Percentiles rank a stretch among this genome's conserved stretches.
These are phyloP conservation scores for Atta cephalotes DNA, from an alignment of 1,140 invertebrate genomes.

Conservation along the genomic window DNA sequence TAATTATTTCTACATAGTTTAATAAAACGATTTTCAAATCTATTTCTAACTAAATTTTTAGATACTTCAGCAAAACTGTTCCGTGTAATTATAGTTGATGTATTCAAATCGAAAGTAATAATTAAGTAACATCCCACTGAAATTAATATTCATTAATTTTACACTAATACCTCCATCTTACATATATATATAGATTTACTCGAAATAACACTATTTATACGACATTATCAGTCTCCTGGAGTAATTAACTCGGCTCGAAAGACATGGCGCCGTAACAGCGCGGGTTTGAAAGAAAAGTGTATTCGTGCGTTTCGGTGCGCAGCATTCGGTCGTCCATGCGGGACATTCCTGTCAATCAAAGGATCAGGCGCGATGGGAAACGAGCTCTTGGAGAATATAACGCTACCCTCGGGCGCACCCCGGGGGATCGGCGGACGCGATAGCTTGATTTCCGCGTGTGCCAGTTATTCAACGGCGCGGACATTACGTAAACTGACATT, in stretches of 20 bases:
- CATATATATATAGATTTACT: background rate
- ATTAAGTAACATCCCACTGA: background rate
- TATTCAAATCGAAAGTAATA: conserved; percentile 19
- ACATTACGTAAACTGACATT: conserved; percentile 81
- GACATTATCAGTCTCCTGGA: background rate
- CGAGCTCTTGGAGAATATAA: conserved; percentile 1
- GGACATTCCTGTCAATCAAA: conserved; percentile 14
- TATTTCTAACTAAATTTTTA: too few relatives aligned
- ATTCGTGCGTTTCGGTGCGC: background rate
- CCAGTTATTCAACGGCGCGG: conserved; percentile 77
- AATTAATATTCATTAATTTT: background rate
- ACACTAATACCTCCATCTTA: background rate
- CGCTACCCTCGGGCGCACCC: conserved; percentile 68
- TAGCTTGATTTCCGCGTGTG: conserved; percentile 72
- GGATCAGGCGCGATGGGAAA: conserved; percentile 22
- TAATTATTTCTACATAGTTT: too few relatives aligned
- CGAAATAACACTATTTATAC: background rate
- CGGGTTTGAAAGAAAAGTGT: background rate
- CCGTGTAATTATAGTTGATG: background rate
- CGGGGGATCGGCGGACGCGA: conserved; percentile 51
- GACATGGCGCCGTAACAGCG: background rate
- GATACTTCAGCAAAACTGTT: too few relatives aligned
- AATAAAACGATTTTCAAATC: too few relatives aligned
- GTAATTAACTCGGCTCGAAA: background rate
- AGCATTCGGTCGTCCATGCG: conserved; percentile 38